Conservation (phyloP, 2,113 vertebrate species). For the Phrynosoma platyrhinos region DNA sequence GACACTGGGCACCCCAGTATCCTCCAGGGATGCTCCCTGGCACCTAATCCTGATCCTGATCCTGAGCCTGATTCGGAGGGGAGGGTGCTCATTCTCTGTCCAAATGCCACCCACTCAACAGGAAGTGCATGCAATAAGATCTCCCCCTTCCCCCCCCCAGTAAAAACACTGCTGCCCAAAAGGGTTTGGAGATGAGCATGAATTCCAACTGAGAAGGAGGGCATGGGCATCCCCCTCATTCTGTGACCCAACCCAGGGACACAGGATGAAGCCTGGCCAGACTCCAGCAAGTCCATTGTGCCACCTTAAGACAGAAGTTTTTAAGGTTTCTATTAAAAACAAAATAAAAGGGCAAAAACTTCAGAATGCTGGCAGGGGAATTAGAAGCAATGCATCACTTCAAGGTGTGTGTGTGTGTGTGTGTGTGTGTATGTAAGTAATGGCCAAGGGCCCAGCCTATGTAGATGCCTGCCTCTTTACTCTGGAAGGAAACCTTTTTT, state of each 20-base stretch:
- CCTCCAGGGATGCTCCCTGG: not conserved
- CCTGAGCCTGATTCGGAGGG: not conserved
- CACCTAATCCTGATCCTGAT: not conserved
- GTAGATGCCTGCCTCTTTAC: not conserved
- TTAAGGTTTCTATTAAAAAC: too few relatives aligned
- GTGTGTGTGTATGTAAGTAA: too few relatives aligned
- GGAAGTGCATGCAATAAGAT: not conserved
- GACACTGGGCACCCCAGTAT: not conserved
- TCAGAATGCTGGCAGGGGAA: too few relatives aligned
- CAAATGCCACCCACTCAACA: not conserved
- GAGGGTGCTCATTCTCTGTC: too few relatives aligned
- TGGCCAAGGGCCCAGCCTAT: not conserved
- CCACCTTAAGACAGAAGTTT: too few relatives aligned
- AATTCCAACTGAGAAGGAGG: not conserved
- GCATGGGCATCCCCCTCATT: not conserved
- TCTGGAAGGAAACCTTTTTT: too few relatives aligned
- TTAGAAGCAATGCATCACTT: too few relatives aligned
- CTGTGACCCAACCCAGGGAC: not conserved
- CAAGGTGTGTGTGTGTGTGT: too few relatives aligned
- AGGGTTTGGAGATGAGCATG: not conserved
- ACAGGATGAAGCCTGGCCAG: not conserved
- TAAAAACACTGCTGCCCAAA: too few relatives aligned
- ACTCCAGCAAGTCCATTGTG: too few relatives aligned
- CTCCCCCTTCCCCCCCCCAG: too few relatives aligned
- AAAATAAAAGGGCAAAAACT: too few relatives aligned